phyloP scores from a whole-genome alignment of 2,888 invertebrate species.

The Pomacea canaliculata region DNA sequence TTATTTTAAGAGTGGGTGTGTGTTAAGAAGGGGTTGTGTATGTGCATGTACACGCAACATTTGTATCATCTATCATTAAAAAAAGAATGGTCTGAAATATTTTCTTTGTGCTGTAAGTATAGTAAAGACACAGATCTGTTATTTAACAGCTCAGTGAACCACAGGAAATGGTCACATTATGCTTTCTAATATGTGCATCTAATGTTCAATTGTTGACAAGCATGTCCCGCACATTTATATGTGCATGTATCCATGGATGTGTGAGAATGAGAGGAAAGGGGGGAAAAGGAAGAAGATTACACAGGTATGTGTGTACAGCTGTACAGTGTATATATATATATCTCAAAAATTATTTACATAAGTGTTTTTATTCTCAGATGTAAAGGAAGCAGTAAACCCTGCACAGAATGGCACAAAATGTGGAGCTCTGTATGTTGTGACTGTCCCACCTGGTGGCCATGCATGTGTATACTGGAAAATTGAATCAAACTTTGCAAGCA shows the following conservation, averaged over 20 bases:
- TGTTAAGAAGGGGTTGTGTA: too few relatives aligned
- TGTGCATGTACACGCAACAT: too few relatives aligned
- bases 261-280: too few relatives aligned
- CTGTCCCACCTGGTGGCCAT: slow-evolving; percentile 39
- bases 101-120: not conserved
- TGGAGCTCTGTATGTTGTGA: slow-evolving; percentile 49
- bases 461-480: slow-evolving; percentile 37
- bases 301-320: too few relatives aligned
- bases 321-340: too few relatives aligned
- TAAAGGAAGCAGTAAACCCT: slow-evolving; percentile 35
- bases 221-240: too few relatives aligned
- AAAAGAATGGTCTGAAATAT: not conserved
- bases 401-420: slow-evolving; percentile 54
- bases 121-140: not conserved
- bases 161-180: not conserved
- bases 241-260: too few relatives aligned
- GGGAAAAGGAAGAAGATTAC: too few relatives aligned
- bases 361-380: slow-evolving; percentile 26
- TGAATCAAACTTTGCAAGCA: slow-evolving; percentile 9
- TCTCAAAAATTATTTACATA: too few relatives aligned
- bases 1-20: too few relatives aligned
- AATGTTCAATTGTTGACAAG: not conserved
- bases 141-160: not conserved
- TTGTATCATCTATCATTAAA: too few relatives aligned
- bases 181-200: too few relatives aligned